These are phyloP conservation scores for Lysandra bellargus DNA, from an alignment of 2,888 invertebrate genomes.

Conservation along the genomic window DNA sequence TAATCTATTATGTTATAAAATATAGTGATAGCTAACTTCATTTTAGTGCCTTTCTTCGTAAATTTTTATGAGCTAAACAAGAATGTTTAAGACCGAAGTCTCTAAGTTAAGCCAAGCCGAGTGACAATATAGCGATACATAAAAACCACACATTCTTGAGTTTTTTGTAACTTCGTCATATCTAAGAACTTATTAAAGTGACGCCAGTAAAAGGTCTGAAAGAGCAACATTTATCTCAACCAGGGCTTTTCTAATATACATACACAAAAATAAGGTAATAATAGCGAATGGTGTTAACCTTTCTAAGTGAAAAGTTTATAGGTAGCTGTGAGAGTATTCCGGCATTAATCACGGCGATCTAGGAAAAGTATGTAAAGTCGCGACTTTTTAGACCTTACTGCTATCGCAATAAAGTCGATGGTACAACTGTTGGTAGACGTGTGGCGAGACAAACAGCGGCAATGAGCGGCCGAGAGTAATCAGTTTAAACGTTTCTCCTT, in stretches of 20 bases:
- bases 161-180: neutral
- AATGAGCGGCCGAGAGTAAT: constrained; percentile 52
- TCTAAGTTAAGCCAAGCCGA: no score
- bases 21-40: neutral
- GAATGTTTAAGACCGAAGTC: no score
- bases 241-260: neutral
- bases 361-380: constrained; percentile 15
- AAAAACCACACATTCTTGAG: neutral
- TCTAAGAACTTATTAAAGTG: neutral
- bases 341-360: constrained; percentile 21
- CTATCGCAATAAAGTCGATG: neutral
- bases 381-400: constrained; percentile 16
- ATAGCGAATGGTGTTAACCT: neutral
- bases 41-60: no score
- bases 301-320: neutral
- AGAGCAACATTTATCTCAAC: neutral
- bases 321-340: neutral
- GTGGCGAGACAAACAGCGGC: constrained; percentile 37
- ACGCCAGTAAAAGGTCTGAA: neutral
- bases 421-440: neutral
- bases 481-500: constrained; percentile 60
- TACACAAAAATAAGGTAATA: neutral
- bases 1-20: neutral
- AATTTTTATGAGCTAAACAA: neutral
- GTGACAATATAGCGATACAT: no score